Percentiles rank a stretch among this genome's conserved stretches.
phyloP scores from a whole-genome alignment of 2,888 invertebrate genomes.

The Pinctada fucata region DNA sequence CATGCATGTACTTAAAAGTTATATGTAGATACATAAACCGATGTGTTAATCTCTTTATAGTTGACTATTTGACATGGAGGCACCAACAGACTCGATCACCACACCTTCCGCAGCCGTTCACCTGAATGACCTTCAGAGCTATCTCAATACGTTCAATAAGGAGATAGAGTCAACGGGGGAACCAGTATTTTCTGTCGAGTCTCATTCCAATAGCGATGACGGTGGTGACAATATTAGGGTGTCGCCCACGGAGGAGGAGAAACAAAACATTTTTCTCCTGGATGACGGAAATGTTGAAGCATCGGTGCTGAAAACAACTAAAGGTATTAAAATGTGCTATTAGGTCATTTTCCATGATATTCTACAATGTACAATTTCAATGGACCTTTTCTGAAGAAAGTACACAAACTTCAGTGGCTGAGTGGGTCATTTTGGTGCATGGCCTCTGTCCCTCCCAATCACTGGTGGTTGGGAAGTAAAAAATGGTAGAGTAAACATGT shows the following conservation, averaged over 20 bases:
- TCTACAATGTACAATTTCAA: too few species aligned
- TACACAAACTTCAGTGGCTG: too few species aligned
- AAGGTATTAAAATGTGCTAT: not conserved
- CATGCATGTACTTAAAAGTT: too few species aligned
- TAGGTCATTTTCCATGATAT: too few species aligned
- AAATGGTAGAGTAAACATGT: too few species aligned
- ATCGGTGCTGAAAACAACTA: not conserved
- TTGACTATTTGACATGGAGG: not conserved
- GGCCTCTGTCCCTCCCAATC: too few species aligned
- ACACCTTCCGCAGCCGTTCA: conserved; percentile 36
- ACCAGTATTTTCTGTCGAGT: conserved; percentile 34
- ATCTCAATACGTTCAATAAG: conserved; percentile 89
- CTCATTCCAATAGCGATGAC: conserved; percentile 51
- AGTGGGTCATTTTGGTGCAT: too few species aligned
- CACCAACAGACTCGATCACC: not conserved
- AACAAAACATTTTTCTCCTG: not conserved
- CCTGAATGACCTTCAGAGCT: conserved; percentile 87
- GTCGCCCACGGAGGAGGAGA: not conserved
- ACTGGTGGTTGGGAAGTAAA: too few species aligned
- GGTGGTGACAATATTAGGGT: conserved; percentile 20
- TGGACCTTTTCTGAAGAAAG: too few species aligned
- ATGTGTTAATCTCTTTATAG: too few species aligned
- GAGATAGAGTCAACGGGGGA: conserved; percentile 81
- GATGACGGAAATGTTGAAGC: not conserved
- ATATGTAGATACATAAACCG: too few species aligned